phyloP scores from a whole-genome alignment of 2,888 invertebrate species.

The Emmelina monodactyla region DNA sequence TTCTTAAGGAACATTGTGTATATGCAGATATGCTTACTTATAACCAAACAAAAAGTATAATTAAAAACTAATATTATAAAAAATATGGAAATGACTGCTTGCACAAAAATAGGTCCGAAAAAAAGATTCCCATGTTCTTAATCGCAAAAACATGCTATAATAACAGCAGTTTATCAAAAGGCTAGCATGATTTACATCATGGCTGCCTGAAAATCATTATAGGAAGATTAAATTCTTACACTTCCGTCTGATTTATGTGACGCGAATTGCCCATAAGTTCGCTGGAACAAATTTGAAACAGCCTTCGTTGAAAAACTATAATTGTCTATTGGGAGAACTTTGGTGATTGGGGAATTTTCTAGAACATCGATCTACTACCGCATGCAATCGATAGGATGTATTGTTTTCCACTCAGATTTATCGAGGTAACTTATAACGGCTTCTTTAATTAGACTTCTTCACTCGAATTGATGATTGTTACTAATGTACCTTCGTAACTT shows the following conservation, averaged over 20 bases:
- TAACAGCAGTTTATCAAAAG: background rate
- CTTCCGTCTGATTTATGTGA: slow-evolving; percentile 33
- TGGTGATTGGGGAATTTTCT: slow-evolving; percentile 54
- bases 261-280: slow-evolving; percentile 24
- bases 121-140: too few relatives aligned
- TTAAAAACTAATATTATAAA: too few relatives aligned
- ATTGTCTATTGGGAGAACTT: slow-evolving; percentile 46
- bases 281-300: slow-evolving; percentile 42
- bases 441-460: slow-evolving; percentile 64
- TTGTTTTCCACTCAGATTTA: slow-evolving; percentile 62
- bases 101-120: too few relatives aligned
- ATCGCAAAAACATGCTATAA: too few relatives aligned
- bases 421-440: slow-evolving; percentile 65
- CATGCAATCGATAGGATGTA: slow-evolving; percentile 57
- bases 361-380: slow-evolving; percentile 51
- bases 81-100: too few relatives aligned
- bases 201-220: background rate
- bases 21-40: too few relatives aligned
- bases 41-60: too few relatives aligned
- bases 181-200: background rate
- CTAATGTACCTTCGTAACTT: too few relatives aligned
- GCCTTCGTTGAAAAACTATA: slow-evolving; percentile 57
- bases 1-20: too few relatives aligned
- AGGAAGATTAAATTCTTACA: slow-evolving; percentile 18
- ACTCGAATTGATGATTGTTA: slow-evolving; percentile 61